Percentiles rank a stretch among this genome's conserved stretches.
Evolutionary conservation across 2,113 vertebrate genomes (phyloP).

Genomic region (Calyptomena viridis): DNA sequence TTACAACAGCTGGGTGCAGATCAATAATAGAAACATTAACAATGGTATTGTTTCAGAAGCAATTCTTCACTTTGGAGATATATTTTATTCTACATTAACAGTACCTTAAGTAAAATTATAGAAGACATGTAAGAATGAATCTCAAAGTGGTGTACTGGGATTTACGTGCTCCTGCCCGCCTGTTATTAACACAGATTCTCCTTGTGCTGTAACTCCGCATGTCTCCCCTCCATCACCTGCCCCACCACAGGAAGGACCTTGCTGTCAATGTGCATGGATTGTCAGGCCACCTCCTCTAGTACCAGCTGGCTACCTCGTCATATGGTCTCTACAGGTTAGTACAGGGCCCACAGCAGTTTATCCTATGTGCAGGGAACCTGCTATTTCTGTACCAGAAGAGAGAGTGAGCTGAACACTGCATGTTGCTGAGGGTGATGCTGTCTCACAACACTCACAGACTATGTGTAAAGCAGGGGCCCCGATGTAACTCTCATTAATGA

Average conservation of each 20-base stretch:
- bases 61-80: slow-evolving; percentile 33
- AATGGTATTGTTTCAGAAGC: slow-evolving; percentile 24
- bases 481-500: accelerated
- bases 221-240: not conserved
- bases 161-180: not conserved
- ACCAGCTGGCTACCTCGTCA: not conserved
- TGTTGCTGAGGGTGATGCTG: not conserved
- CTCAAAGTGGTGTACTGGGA: slow-evolving; percentile 17
- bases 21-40: slow-evolving; percentile 47
- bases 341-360: not conserved
- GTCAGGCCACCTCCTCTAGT: not conserved
- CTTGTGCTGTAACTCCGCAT: not conserved
- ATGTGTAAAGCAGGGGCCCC: not conserved
- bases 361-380: not conserved
- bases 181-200: not conserved
- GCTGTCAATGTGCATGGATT: not conserved
- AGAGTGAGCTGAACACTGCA: not conserved
- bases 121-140: slow-evolving; percentile 28
- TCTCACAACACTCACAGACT: not conserved
- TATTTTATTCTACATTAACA: slow-evolving; percentile 49
- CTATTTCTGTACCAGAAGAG: not conserved
- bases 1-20: slow-evolving; percentile 40
- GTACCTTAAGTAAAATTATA: slow-evolving; percentile 37
- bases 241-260: not conserved
- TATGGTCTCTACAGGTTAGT: not conserved